Conservation (phyloP, 2,888 invertebrate species). For the Pollenia griseotomentosa region DNA sequence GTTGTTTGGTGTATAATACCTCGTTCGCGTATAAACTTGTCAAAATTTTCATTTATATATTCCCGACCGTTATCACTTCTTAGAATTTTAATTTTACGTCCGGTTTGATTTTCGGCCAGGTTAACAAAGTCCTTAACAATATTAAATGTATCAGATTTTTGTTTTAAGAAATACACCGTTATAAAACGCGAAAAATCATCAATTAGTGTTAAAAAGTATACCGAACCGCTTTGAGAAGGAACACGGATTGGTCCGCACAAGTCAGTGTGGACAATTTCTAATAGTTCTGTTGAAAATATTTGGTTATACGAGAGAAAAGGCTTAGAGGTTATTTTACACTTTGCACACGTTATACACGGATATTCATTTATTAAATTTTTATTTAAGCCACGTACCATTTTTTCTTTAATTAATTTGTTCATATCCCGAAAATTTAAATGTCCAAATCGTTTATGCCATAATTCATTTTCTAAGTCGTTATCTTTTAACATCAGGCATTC, state of each 20-base stretch:
- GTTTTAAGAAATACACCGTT: slow-evolving; percentile 26
- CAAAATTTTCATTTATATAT: slow-evolving; percentile 61
- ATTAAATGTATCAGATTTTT: slow-evolving; percentile 53
- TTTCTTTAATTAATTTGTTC: slow-evolving; percentile 28
- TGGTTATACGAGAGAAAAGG: slow-evolving; percentile 15
- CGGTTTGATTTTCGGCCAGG: slow-evolving; percentile 43
- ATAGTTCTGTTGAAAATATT: not conserved
- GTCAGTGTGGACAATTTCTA: slow-evolving; percentile 42
- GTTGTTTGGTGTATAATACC: slow-evolving; percentile 72
- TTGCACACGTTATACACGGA: slow-evolving; percentile 29
- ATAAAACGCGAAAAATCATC: slow-evolving; percentile 54
- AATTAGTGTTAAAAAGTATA: slow-evolving; percentile 54
- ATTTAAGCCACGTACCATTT: slow-evolving; percentile 35
- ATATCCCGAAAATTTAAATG: slow-evolving; percentile 58
- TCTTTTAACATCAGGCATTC: slow-evolving; percentile 14
- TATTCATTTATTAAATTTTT: not conserved
- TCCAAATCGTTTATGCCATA: slow-evolving; percentile 65
- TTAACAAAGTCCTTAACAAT: slow-evolving; percentile 35
- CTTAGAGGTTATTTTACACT: slow-evolving; percentile 41
- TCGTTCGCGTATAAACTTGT: slow-evolving; percentile 37
- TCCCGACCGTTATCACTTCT: slow-evolving; percentile 65
- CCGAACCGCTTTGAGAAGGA: slow-evolving; percentile 52
- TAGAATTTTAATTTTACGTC: slow-evolving; percentile 47
- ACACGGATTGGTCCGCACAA: slow-evolving; percentile 58
- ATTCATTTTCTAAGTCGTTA: slow-evolving; percentile 8